phyloP scores from a whole-genome alignment of 2,113 vertebrate genomes.

The Xyliphius kryptos region DNA sequence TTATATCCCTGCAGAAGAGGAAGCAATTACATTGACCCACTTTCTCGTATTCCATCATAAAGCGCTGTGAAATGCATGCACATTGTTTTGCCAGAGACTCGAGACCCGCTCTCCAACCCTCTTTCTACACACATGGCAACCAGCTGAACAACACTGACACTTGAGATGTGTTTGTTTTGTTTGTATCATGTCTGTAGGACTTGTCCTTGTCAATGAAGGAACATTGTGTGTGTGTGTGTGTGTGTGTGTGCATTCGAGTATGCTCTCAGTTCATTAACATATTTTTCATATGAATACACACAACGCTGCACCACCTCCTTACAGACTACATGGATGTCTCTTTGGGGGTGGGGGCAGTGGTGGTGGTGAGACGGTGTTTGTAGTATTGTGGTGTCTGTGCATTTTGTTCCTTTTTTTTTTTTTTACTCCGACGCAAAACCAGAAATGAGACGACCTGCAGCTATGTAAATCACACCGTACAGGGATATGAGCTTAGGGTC shows the following conservation, averaged over 20 bases:
- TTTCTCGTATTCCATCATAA: constrained; percentile 24
- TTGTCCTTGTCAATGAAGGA: constrained; percentile 12
- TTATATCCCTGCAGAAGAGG: constrained; percentile 18
- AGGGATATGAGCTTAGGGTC: no score
- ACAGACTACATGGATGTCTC: background rate
- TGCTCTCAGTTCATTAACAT: constrained; percentile 18
- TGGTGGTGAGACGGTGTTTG: background rate
- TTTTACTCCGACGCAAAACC: no score
- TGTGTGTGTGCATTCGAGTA: no score
- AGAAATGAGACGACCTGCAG: no score
- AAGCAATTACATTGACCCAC: constrained; percentile 30
- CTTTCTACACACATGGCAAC: no score
- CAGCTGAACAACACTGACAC: no score
- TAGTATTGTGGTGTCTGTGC: background rate
- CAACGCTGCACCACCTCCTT: constrained; percentile 5
- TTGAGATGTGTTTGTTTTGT: no score
- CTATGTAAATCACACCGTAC: no score
- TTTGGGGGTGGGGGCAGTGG: no score
- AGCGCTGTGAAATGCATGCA: constrained; percentile 35
- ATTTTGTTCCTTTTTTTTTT: constrained; percentile 1
- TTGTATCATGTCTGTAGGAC: background rate
- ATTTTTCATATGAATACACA: constrained; percentile 30
- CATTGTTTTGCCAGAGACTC: constrained; percentile 25
- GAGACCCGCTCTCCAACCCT: no score
- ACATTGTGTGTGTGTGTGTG: no score